Conservation (phyloP, 2,797 vertebrate species). For the Rhinella marina region DNA sequence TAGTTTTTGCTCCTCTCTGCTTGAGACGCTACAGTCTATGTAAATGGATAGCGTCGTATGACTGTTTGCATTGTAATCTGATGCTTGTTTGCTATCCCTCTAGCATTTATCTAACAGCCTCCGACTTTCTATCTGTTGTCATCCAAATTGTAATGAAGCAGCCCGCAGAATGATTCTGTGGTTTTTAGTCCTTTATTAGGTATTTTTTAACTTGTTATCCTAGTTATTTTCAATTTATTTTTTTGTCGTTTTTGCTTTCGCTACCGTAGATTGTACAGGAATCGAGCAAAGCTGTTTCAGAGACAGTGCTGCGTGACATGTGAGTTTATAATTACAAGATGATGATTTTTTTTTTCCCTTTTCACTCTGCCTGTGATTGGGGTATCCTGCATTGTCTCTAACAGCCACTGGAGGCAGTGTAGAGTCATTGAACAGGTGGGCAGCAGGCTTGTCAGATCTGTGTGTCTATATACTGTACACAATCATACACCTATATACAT, state of each 20-base stretch:
- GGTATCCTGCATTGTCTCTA: not conserved
- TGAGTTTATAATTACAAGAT: not conserved
- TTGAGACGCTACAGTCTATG: not conserved
- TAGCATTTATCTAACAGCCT: not conserved
- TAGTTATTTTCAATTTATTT: not conserved
- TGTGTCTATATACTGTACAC: not conserved
- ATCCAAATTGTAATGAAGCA: not conserved
- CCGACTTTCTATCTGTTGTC: not conserved
- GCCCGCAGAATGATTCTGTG: not conserved
- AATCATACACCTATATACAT: not conserved
- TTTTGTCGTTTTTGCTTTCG: too few species aligned
- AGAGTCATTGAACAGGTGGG: constrained; percentile 29
- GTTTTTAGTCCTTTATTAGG: not conserved
- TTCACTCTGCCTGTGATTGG: not conserved
- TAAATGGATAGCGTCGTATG: not conserved
- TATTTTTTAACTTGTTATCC: not conserved
- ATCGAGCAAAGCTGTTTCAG: too few species aligned
- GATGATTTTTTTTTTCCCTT: not conserved
- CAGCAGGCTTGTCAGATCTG: constrained; percentile 9
- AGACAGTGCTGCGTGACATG: not conserved
- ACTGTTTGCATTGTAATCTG: not conserved
- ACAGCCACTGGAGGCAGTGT: constrained; percentile 43
- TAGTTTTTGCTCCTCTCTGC: not conserved
- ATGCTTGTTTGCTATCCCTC: not conserved
- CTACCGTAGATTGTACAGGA: too few species aligned